Evolutionary conservation across 2,888 invertebrate species (phyloP).

Genomic region (Machimus atricapillus): DNA sequence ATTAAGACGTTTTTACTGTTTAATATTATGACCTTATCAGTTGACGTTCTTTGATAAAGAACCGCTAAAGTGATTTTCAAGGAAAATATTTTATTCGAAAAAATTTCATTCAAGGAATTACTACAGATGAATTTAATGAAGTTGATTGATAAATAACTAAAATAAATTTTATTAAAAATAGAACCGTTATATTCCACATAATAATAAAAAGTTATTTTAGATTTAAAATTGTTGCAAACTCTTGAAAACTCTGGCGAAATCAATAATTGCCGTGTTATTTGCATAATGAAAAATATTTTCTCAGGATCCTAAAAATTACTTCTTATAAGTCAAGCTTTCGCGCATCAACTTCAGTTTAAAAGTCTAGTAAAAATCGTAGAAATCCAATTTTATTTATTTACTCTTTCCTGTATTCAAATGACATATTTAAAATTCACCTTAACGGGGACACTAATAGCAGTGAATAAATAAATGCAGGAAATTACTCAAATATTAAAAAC

Average conservation of each 20-base stretch:
- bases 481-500: too few species aligned
- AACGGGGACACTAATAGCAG: too few species aligned
- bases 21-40: not conserved
- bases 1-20: not conserved
- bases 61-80: not conserved
- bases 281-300: not conserved
- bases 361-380: too few species aligned
- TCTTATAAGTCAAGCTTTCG: not conserved
- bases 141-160: too few species aligned
- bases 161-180: too few species aligned
- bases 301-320: not conserved
- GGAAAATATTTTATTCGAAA: not conserved
- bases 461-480: too few species aligned
- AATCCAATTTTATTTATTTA: too few species aligned
- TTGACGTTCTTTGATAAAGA: not conserved
- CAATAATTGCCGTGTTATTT: not conserved
- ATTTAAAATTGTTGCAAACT: not conserved
- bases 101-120: not conserved
- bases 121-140: not conserved
- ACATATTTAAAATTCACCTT: too few species aligned
- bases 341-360: too few species aligned
- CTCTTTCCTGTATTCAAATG: too few species aligned
- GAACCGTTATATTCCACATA: too few species aligned
- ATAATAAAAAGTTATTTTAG: too few species aligned
- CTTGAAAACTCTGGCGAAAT: not conserved